Percentiles rank a stretch among this genome's conserved stretches.
Conservation (phyloP, 2,113 vertebrate species). For the Paratilapia polleni region DNA sequence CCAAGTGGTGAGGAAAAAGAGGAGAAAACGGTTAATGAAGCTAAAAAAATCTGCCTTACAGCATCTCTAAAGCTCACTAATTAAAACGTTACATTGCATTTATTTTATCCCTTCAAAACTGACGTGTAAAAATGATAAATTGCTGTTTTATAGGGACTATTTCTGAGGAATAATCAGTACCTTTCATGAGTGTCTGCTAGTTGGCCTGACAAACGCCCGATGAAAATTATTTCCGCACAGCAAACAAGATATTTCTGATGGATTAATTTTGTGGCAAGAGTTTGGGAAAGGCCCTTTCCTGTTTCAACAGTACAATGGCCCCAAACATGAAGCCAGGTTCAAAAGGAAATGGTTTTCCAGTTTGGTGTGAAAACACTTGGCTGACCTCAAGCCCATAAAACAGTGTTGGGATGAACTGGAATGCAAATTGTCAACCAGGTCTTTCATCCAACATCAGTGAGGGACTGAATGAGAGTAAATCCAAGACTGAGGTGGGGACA, state of each 20-base stretch:
- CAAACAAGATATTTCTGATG: background rate
- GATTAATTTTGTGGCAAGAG: background rate
- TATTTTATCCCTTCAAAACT: background rate
- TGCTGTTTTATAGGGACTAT: background rate
- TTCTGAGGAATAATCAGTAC: background rate
- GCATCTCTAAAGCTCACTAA: background rate
- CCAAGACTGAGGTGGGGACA: background rate
- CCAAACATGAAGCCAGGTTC: background rate
- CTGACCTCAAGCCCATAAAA: background rate
- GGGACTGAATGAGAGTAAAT: background rate
- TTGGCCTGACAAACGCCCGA: background rate
- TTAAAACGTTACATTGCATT: background rate
- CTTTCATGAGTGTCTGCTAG: background rate
- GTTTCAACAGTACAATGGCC: slow-evolving; percentile 1
- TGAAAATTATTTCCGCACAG: background rate
- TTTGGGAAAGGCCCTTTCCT: slow-evolving; percentile 3
- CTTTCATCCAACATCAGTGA: background rate
- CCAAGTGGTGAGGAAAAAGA: background rate
- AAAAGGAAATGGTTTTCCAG: background rate
- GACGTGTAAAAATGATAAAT: background rate
- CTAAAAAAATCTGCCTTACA: background rate
- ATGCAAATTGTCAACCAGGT: background rate
- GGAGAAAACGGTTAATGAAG: background rate
- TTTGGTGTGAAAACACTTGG: slow-evolving; percentile 1
- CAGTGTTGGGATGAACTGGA: background rate